Conservation (phyloP, 1,140 invertebrate species). For the Scaptomyza hsui region DNA sequence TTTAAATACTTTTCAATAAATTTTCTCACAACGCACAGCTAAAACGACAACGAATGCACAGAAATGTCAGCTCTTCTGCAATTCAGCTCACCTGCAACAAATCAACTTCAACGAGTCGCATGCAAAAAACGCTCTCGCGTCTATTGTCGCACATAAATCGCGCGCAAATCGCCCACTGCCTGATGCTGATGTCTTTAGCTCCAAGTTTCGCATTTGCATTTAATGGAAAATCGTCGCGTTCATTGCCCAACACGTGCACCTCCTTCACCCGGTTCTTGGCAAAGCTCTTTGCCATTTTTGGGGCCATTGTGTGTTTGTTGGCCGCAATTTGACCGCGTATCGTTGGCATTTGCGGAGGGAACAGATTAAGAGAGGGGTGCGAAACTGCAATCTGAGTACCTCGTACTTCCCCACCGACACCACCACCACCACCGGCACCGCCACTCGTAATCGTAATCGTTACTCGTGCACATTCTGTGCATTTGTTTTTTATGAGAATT, state of each 20-base stretch:
- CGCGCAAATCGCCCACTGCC: conserved; percentile 27
- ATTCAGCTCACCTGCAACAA: not conserved
- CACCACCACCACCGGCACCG: no score
- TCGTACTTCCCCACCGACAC: no score
- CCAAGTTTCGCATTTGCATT: conserved; percentile 33
- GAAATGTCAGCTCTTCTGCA: not conserved
- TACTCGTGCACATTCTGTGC: conserved; percentile 25
- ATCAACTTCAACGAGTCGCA: not conserved
- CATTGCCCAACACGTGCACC: conserved; percentile 14
- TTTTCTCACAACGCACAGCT: no score
- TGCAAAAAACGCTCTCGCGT: conserved; percentile 24
- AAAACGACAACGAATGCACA: no score
- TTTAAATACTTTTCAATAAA: no score
- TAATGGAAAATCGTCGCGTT: conserved; percentile 34
- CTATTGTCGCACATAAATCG: conserved; percentile 21
- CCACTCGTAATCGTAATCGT: conserved; percentile 20
- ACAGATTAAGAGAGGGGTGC: not conserved
- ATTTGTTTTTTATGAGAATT: conserved; percentile 49
- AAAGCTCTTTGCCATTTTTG: conserved; percentile 24
- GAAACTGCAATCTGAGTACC: conserved; percentile 24
- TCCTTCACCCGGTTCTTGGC: not conserved
- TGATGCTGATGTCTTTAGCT: not conserved
- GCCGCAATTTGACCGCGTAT: conserved; percentile 34
- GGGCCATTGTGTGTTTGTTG: conserved; percentile 43
- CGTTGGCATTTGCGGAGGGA: not conserved